Evolutionary conservation across 2,113 vertebrate genomes (phyloP), one percentile per base, ranked within the genome.

Genomic region (Poecile atricapillus): DNA sequence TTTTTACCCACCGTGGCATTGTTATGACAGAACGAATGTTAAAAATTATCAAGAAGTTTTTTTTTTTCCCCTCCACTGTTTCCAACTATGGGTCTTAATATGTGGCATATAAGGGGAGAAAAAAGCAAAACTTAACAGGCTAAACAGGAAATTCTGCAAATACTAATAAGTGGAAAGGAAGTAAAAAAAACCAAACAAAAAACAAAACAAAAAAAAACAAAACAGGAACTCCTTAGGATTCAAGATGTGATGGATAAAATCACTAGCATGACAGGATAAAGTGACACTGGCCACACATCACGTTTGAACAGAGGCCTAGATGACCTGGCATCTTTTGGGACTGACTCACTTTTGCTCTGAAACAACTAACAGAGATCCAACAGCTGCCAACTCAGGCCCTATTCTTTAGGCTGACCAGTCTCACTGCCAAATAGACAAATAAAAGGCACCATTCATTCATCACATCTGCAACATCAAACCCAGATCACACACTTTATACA

Each of bases 111-210:
- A 2, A 43, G 9, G 7, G 4, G 9, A 16, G 15, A 41, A n/a
- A n/a, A 65, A 76, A 4, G 10, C 20, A 89, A 53, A 91, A 52
- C 7, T 4, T 30, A 24, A 35, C 9, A 89, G 27, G 22, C 18
- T 56, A 76, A 91, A 56, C 49, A 89, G 27, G 41, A 95, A 71
- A 14, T 79, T 78, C 44, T 68, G 35, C 21, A 87, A 71, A 75
- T 22, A 22, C 13, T 63, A 78, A 3, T 28, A 58, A 60, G 7
- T 19, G 15, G 11, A 69, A 90, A 83, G 30, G 15, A 86, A 87
- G 9, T 23, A 46, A 56, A 65, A 28, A 20, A 19, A 2, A 39
- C 39, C 39, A 39, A 39, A 39, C 10, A 39, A 39, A 39, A 39
- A 39, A 39, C 39, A 39, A 39, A 39, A 39, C 39, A 39, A 46